Evolutionary conservation across 2,113 vertebrate species (phyloP).

Genomic region (Mastomys natalensis): DNA sequence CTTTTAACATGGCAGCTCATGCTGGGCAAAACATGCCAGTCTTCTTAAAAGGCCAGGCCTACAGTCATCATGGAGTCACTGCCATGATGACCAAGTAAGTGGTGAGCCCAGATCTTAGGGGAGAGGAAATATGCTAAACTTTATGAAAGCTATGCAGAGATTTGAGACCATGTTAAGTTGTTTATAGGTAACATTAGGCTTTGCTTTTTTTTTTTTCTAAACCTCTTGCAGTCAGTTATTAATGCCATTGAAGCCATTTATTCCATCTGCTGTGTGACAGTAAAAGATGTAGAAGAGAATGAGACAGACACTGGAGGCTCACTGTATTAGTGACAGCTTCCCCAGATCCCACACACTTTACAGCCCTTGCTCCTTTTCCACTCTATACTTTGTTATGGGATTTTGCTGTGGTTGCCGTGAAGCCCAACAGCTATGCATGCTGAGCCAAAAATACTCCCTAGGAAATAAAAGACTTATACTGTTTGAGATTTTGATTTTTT

Average conservation of each 20-base stretch:
- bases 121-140: neutral
- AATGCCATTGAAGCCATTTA: neutral
- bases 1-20: neutral
- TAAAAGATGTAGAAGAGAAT: constrained; percentile 31
- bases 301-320: neutral
- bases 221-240: neutral
- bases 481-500: neutral
- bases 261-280: neutral
- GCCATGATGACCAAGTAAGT: neutral
- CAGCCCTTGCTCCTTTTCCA: neutral
- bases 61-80: neutral
- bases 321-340: neutral
- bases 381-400: constrained; percentile 29
- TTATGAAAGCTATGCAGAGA: neutral
- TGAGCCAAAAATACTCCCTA: constrained; percentile 43
- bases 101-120: neutral
- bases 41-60: neutral
- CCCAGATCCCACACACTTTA: neutral
- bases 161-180: neutral
- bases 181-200: neutral
- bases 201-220: neutral
- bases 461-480: neutral
- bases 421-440: neutral
- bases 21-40: neutral
- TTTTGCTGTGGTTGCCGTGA: neutral